Conservation (phyloP, 2,113 vertebrate species). For the Zosterops japonicus region DNA sequence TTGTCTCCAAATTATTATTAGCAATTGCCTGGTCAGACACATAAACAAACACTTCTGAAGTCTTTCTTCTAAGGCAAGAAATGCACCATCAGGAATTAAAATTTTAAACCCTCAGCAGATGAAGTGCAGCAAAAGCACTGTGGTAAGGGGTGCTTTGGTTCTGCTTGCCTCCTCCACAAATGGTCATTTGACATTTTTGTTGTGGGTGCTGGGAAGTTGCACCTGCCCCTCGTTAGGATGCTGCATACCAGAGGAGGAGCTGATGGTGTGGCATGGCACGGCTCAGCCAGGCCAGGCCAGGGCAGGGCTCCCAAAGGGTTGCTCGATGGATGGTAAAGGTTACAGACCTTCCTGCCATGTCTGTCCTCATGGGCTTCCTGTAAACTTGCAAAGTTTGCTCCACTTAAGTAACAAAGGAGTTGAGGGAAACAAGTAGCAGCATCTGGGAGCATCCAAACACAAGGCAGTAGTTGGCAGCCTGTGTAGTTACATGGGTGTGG, state of each 20-base stretch:
- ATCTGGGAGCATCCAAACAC: rapidly evolving
- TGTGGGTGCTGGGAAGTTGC: background rate
- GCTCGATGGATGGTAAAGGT: rapidly evolving
- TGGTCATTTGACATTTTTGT: background rate
- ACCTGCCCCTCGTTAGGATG: background rate
- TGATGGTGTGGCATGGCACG: rapidly evolving
- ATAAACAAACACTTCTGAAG: background rate
- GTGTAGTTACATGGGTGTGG: rapidly evolving
- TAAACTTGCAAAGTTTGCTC: background rate
- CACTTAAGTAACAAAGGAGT: rapidly evolving
- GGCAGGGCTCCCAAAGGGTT: background rate
- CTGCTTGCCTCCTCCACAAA: background rate
- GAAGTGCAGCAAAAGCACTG: background rate
- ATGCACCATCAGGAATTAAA: background rate
- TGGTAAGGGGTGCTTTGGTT: background rate
- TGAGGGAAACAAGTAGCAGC: background rate
- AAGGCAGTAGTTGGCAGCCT: rapidly evolving
- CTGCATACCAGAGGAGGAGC: rapidly evolving
- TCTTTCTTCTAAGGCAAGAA: background rate
- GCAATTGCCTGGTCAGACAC: background rate
- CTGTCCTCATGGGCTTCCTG: rapidly evolving
- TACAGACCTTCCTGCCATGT: background rate
- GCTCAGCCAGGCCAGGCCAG: background rate
- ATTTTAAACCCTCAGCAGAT: background rate
- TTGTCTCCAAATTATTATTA: background rate